Percentiles rank a stretch among this genome's conserved stretches.
These are phyloP conservation scores for Heliangelus exortis DNA, from an alignment of 2,797 vertebrate genomes.

Conservation along the genomic window DNA sequence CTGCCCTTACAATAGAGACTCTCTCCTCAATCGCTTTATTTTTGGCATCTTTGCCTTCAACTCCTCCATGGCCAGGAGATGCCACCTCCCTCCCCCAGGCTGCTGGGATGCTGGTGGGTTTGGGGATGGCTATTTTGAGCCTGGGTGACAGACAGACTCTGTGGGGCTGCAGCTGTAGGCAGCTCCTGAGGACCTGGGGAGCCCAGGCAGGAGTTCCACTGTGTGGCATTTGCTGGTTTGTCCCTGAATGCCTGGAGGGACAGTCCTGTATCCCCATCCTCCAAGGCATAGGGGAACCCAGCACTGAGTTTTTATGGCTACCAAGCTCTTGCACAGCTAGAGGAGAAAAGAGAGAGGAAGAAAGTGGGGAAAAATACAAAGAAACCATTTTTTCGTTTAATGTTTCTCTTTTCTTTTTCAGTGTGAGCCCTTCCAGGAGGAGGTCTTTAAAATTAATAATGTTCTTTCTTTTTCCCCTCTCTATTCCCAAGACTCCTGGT, in stretches of 20 bases:
- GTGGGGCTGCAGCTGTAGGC: neutral
- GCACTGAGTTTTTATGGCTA: neutral
- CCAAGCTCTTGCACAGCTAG: neutral
- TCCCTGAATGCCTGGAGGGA: neutral
- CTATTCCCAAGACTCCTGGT: neutral
- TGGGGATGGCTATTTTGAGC: neutral
- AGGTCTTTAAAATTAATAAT: slow-evolving; percentile 60
- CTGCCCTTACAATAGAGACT: neutral
- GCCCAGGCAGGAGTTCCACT: neutral
- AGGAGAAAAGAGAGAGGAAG: neutral
- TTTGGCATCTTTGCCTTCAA: slow-evolving; percentile 13
- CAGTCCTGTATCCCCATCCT: neutral
- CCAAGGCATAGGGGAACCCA: neutral
- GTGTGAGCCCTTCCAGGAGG: neutral
- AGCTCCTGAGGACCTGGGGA: neutral
- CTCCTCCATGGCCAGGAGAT: neutral
- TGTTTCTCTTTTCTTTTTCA: neutral
- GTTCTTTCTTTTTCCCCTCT: neutral
- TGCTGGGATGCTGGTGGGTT: neutral
- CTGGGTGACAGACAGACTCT: rapidly evolving
- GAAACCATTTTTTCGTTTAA: slow-evolving; percentile 10
- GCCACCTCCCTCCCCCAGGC: neutral
- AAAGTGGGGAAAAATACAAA: neutral
- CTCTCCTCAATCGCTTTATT: neutral
- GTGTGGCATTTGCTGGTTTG: neutral